Evolutionary conservation across 2,888 invertebrate genomes (phyloP).

Genomic region (Ptychoptera albimana): DNA sequence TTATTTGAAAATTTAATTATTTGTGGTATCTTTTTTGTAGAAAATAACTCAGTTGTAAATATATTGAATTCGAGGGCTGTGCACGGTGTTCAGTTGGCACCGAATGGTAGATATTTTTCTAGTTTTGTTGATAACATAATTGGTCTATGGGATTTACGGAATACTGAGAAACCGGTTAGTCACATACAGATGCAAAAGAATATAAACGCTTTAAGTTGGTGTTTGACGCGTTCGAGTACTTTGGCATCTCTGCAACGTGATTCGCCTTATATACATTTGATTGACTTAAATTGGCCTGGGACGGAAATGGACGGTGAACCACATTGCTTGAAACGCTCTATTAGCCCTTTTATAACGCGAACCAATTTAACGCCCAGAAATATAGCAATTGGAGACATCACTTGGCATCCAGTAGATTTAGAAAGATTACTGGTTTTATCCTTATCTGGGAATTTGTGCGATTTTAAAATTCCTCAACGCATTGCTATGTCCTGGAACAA

Average conservation of each 20-base stretch:
- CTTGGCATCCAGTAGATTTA: conserved; percentile 73
- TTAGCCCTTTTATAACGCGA: conserved; percentile 24
- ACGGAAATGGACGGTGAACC: conserved; percentile 58
- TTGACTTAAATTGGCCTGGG: conserved; percentile 68
- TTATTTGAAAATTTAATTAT: background rate
- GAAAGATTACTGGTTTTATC: conserved; percentile 25
- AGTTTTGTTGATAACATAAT: conserved; percentile 70
- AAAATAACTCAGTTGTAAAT: conserved; percentile 40
- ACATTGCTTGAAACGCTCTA: conserved; percentile 53
- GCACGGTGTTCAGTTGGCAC: conserved; percentile 65
- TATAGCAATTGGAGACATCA: conserved; percentile 50
- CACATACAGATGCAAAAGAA: conserved; percentile 48
- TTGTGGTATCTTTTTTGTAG: conserved; percentile 29
- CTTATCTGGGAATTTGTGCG: conserved; percentile 21
- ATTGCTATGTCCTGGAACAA: conserved; percentile 24
- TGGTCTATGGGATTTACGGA: conserved; percentile 76
- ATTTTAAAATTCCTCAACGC: conserved; percentile 24
- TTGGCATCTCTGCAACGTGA: conserved; percentile 72
- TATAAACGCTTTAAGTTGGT: conserved; percentile 68
- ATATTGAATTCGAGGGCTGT: conserved; percentile 66
- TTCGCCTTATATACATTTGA: conserved; percentile 55
- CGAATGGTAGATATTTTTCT: conserved; percentile 63
- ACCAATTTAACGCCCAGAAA: conserved; percentile 9
- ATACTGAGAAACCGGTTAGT: conserved; percentile 68
- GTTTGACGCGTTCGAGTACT: conserved; percentile 72